Conservation (phyloP, 2,113 vertebrate species). For the Dasyurus viverrinus region DNA sequence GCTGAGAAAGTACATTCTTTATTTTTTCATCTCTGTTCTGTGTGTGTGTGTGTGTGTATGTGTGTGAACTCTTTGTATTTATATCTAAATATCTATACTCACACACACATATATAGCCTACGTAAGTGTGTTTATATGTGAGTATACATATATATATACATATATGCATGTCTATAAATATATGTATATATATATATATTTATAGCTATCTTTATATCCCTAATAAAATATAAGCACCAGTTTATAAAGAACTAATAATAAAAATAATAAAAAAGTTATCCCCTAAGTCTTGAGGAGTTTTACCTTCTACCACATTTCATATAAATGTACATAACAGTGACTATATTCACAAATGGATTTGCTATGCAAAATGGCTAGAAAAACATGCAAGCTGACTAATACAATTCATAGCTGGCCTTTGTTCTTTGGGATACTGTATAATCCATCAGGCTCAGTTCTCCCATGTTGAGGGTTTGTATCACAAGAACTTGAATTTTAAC, state of each 20-base stretch:
- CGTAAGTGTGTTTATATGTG: no score
- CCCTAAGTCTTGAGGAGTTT: not conserved
- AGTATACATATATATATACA: no score
- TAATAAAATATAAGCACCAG: not conserved
- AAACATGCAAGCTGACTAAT: not conserved
- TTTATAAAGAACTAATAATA: no score
- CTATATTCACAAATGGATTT: not conserved
- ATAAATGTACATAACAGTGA: not conserved
- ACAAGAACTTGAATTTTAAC: slow-evolving; percentile 24
- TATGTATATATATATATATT: no score
- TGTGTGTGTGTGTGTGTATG: no score
- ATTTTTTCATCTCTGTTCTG: no score
- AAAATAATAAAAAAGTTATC: not conserved
- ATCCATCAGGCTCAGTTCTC: not conserved
- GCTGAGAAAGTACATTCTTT: no score
- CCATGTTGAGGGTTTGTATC: not conserved
- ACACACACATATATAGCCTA: no score
- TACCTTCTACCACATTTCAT: not conserved
- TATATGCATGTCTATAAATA: no score
- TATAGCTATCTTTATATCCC: no score
- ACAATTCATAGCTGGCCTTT: not conserved
- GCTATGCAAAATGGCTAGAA: not conserved
- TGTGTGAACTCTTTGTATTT: no score
- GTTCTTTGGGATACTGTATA: not conserved
- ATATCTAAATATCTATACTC: no score